These are phyloP conservation scores for Chaetodon trifascialis DNA, from an alignment of 2,113 vertebrate species.

Conservation along the genomic window DNA sequence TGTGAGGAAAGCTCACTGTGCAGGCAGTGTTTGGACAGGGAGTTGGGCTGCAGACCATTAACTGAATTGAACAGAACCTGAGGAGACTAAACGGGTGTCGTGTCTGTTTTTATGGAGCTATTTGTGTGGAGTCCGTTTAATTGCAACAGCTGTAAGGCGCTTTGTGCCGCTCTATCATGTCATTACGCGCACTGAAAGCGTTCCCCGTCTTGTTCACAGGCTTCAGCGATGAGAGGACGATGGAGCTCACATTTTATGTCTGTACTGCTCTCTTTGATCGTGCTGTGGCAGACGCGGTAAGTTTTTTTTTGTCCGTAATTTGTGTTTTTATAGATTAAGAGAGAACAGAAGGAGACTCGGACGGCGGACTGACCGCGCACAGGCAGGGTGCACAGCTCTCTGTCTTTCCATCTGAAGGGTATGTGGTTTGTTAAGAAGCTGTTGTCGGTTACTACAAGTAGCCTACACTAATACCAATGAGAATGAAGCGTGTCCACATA, in stretches of 20 bases:
- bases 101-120: neutral
- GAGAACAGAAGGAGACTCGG: neutral
- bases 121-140: neutral
- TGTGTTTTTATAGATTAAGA: neutral
- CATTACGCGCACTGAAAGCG: conserved; percentile 12
- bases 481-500: neutral
- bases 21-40: neutral
- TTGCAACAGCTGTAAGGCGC: neutral
- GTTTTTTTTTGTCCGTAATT: conserved; percentile 21
- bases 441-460: too few relatives aligned
- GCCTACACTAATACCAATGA: neutral
- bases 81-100: neutral
- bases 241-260: conserved; percentile 36
- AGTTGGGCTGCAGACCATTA: neutral
- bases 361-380: neutral
- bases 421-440: neutral
- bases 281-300: conserved; percentile 67
- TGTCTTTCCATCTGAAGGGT: neutral
- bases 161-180: neutral
- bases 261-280: conserved; percentile 51
- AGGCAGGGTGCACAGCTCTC: neutral
- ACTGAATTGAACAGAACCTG: neutral
- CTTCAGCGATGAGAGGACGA: conserved; percentile 63
- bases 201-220: conserved; percentile 23
- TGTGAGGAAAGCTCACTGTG: neutral